phyloP scores from a whole-genome alignment of 2,888 invertebrate species.

The Epinotia ramella region DNA sequence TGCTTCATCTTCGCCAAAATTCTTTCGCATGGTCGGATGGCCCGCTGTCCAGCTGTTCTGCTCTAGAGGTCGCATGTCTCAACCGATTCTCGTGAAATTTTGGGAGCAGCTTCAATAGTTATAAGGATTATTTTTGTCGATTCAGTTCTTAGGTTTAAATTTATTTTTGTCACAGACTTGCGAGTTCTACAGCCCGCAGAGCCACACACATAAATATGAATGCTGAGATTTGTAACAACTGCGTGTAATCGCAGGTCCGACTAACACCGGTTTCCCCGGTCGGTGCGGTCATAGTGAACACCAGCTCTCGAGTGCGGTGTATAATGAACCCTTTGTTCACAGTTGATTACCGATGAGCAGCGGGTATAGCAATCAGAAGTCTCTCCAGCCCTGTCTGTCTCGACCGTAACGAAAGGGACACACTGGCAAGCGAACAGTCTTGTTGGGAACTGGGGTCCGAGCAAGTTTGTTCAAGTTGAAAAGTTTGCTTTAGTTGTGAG shows the following conservation, averaged over 20 bases:
- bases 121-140: no score
- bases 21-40: no score
- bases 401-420: neutral
- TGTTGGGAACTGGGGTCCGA: neutral
- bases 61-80: no score
- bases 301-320: conserved; percentile 17
- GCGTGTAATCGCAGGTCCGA: neutral
- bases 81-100: no score
- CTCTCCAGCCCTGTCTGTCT: conserved; percentile 5
- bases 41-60: no score
- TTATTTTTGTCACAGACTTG: no score
- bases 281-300: neutral
- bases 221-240: neutral
- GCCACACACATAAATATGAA: no score
- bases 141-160: no score
- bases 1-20: no score
- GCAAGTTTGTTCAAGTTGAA: neutral
- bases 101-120: no score
- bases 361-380: conserved; percentile 8
- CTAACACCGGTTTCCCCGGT: neutral
- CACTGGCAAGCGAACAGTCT: neutral
- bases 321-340: conserved; percentile 39
- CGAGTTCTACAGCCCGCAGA: no score
- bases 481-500: neutral
- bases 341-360: conserved; percentile 35